A percentile compares a stretch with the other conserved stretches of the same genome.
Conservation (phyloP, 1,140 invertebrate genomes). For the Bacillus rossius region DNA sequence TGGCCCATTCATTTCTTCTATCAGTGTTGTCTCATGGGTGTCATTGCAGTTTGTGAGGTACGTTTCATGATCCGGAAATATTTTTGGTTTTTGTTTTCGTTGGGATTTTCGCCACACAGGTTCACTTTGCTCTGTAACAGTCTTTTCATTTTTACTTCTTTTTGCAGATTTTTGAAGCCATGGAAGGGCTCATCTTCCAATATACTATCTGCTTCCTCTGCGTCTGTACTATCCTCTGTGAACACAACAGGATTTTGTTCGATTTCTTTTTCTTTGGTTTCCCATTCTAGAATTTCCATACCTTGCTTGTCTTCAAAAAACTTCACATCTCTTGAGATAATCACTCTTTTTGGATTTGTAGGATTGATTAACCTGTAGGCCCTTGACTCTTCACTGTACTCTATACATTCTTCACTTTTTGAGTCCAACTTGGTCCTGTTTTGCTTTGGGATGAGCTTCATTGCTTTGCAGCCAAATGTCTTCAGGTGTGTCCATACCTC, state of each 20-base stretch:
- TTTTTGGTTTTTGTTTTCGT: not conserved
- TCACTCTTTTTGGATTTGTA: not conserved
- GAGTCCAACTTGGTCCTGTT: constrained; percentile 23
- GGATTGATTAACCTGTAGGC: constrained; percentile 21
- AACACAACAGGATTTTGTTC: not conserved
- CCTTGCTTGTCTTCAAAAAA: not conserved
- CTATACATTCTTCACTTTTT: constrained; percentile 25
- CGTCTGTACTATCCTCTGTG: not conserved
- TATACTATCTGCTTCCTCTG: not conserved
- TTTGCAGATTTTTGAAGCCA: not conserved
- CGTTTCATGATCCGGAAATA: not conserved
- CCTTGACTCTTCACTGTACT: constrained; percentile 18
- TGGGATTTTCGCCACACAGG: not conserved
- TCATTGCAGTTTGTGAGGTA: not conserved
- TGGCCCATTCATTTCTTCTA: constrained; percentile 24
- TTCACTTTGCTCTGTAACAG: not conserved
- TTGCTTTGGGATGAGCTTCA: constrained; percentile 25
- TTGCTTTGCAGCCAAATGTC: constrained; percentile 29
- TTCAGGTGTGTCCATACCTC: constrained; percentile 28
- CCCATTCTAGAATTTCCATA: too few relatives aligned
- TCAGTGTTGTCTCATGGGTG: not conserved
- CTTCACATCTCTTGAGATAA: constrained; percentile 5
- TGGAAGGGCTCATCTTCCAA: not conserved
- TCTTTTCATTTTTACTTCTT: not conserved
- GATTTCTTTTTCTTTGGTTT: not conserved